These are phyloP conservation scores for Gyrodactylus salaris DNA, from an alignment of 1,140 invertebrate species.

Conservation along the genomic window DNA sequence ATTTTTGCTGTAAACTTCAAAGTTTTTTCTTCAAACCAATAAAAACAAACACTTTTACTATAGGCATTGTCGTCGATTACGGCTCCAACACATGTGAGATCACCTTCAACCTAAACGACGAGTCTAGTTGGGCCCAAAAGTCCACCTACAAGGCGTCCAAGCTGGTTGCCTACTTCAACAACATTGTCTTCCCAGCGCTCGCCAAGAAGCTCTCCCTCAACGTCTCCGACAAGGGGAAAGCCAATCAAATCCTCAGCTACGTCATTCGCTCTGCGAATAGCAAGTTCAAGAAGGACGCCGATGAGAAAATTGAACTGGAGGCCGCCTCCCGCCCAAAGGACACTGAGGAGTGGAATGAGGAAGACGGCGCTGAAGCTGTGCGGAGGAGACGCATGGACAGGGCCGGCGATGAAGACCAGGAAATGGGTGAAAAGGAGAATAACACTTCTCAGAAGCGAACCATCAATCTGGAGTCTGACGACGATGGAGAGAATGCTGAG, in stretches of 20 bases:
- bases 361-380: neutral
- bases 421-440: neutral
- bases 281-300: neutral
- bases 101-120: neutral
- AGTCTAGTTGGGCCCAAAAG: neutral
- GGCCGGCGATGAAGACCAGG: neutral
- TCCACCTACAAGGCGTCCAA: neutral
- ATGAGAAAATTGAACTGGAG: neutral
- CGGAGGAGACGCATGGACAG: neutral
- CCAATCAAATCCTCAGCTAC: neutral
- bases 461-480: neutral
- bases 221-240: neutral
- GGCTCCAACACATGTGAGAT: neutral
- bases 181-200: neutral
- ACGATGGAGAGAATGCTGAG: slow-evolving; percentile 4
- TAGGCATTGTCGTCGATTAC: neutral
- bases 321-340: neutral
- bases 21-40: too few relatives aligned
- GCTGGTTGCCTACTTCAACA: neutral
- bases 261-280: neutral
- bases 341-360: neutral
- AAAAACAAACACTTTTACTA: too few relatives aligned
- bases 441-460: neutral
- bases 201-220: neutral
- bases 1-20: too few relatives aligned